phyloP scores from a whole-genome alignment of 2,888 invertebrate species.

The Polyommatus icarus region DNA sequence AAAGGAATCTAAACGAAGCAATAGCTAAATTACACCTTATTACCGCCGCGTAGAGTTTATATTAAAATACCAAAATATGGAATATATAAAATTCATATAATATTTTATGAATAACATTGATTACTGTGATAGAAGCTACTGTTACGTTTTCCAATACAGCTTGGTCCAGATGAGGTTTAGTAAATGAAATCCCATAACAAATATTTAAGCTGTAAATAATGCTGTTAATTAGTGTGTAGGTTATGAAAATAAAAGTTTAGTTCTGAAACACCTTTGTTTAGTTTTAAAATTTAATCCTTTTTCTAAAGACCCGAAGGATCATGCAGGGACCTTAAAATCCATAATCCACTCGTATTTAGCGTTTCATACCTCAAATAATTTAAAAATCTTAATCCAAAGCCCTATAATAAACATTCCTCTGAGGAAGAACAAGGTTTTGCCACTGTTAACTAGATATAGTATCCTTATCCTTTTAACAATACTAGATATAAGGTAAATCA shows the following conservation, averaged over 20 bases:
- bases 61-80: slow-evolving; percentile 23
- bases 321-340: too few species aligned
- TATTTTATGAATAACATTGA: slow-evolving; percentile 35
- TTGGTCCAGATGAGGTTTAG: slow-evolving; percentile 1
- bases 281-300: background rate
- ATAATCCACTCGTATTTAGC: too few species aligned
- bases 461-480: too few species aligned
- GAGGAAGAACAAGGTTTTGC: too few species aligned
- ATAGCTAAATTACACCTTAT: slow-evolving; percentile 53
- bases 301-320: too few species aligned
- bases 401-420: too few species aligned
- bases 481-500: too few species aligned
- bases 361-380: too few species aligned
- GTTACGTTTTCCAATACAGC: slow-evolving; percentile 9
- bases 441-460: too few species aligned
- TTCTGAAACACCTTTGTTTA: slow-evolving; percentile 37
- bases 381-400: too few species aligned
- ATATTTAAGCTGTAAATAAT: slow-evolving; percentile 64
- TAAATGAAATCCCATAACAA: slow-evolving; percentile 32
- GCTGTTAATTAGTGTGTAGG: slow-evolving; percentile 76
- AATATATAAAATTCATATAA: background rate
- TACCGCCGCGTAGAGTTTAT: slow-evolving; percentile 13
- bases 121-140: slow-evolving; percentile 30
- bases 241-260: slow-evolving; percentile 54
- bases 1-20: slow-evolving; percentile 69